Conservation (phyloP, 2,113 vertebrate species). For the Macroglossus sobrinus region DNA sequence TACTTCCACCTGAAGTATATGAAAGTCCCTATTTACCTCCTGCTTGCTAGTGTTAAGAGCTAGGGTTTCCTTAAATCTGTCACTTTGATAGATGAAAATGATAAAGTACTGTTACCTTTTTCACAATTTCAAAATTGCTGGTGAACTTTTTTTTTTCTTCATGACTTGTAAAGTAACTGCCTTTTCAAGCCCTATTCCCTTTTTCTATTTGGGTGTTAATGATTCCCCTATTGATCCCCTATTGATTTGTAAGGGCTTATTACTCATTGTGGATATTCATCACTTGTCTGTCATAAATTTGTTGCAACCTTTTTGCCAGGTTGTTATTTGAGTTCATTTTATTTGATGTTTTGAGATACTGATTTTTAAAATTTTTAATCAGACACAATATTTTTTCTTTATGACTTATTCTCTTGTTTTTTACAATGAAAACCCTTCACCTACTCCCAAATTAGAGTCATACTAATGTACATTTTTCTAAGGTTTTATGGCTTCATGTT, state of each 20-base stretch:
- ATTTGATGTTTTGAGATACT: not conserved
- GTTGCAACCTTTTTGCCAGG: not conserved
- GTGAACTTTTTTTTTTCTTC: too few species aligned
- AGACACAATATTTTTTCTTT: not conserved
- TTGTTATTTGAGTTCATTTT: constrained; percentile 34
- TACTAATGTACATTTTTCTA: not conserved
- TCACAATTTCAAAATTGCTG: not conserved
- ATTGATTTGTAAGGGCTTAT: not conserved
- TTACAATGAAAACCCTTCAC: not conserved
- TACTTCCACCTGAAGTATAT: not conserved
- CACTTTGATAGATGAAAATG: not conserved
- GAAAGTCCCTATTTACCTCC: not conserved
- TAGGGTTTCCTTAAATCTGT: not conserved
- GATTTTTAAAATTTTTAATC: not conserved
- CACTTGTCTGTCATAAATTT: not conserved
- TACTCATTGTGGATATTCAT: not conserved
- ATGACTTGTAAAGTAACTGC: not conserved
- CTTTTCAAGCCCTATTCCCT: not conserved
- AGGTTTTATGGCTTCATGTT: not conserved
- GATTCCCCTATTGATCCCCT: not conserved
- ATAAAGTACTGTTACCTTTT: not conserved
- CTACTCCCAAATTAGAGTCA: not conserved
- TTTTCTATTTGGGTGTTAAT: not conserved
- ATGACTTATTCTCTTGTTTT: not conserved
- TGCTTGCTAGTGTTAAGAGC: not conserved